Evolutionary conservation across 2,888 invertebrate genomes (phyloP).

Genomic region (Stenotaenia linearis): DNA sequence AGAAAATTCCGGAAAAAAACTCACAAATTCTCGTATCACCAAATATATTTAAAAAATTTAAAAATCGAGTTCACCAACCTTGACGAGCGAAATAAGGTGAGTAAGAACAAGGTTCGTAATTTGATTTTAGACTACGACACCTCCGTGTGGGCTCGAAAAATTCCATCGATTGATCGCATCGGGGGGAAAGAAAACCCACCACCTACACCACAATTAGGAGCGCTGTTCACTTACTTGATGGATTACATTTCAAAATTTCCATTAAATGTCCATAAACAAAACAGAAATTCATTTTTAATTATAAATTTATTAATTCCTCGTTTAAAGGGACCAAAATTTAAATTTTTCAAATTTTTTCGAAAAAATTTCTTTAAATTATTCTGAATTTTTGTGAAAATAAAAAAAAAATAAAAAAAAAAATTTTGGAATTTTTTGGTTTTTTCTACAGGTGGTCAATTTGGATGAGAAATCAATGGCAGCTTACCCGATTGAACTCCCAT

Average conservation of each 20-base stretch:
- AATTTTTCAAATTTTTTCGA: background rate
- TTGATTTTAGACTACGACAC: background rate
- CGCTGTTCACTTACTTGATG: background rate
- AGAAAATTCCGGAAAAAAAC: background rate
- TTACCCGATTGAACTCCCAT: background rate
- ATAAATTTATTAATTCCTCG: too few relatives aligned
- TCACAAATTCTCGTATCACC: background rate
- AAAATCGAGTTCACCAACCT: background rate
- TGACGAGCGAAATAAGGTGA: background rate
- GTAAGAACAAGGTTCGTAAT: background rate
- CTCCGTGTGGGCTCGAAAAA: background rate
- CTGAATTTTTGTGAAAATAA: too few relatives aligned
- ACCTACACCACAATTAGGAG: background rate
- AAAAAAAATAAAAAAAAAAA: background rate
- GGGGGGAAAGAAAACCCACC: background rate
- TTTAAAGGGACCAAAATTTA: too few relatives aligned
- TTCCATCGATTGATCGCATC: constrained; percentile 6
- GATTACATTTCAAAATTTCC: background rate
- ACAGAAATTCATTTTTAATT: too few relatives aligned
- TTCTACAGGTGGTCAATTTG: background rate
- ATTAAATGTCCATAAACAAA: background rate
- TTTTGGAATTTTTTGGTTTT: background rate
- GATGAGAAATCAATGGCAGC: background rate
- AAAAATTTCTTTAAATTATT: too few relatives aligned
- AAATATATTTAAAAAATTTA: background rate